Evolutionary conservation across 2,113 vertebrate genomes (phyloP).

Genomic region (Sarotherodon lohbergeri): DNA sequence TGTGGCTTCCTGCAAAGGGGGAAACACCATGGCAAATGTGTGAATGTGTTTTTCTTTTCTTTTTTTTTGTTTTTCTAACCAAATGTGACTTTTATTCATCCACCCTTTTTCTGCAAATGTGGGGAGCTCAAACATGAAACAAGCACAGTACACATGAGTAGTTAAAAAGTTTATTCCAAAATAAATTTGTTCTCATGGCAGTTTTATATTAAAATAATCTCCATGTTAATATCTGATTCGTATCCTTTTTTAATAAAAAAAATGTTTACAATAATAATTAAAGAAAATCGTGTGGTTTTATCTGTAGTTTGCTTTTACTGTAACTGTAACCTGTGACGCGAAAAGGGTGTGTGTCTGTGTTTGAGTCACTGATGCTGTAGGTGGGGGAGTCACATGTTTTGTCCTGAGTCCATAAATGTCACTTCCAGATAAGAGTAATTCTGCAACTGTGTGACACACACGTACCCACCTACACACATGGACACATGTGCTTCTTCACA

Average conservation of each 20-base stretch:
- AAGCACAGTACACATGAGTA: background rate
- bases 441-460: background rate
- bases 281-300: background rate
- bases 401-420: constrained; percentile 55
- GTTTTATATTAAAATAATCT: constrained; percentile 1
- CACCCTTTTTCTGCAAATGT: background rate
- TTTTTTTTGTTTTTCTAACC: background rate
- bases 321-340: constrained; percentile 15
- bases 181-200: background rate
- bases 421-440: constrained; percentile 49
- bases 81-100: background rate
- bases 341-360: background rate
- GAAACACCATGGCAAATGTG: constrained; percentile 50
- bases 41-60: constrained; percentile 4
- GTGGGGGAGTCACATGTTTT: constrained; percentile 64
- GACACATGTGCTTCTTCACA: background rate
- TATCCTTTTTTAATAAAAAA: background rate
- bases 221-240: background rate
- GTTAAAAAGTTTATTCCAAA: constrained; percentile 24
- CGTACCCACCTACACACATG: background rate
- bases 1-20: constrained; percentile 61
- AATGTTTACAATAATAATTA: background rate
- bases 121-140: background rate
- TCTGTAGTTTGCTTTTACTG: background rate
- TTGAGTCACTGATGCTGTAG: constrained; percentile 58